Conservation (phyloP, 2,888 invertebrate species). For the Drepanosiphum platanoidis region DNA sequence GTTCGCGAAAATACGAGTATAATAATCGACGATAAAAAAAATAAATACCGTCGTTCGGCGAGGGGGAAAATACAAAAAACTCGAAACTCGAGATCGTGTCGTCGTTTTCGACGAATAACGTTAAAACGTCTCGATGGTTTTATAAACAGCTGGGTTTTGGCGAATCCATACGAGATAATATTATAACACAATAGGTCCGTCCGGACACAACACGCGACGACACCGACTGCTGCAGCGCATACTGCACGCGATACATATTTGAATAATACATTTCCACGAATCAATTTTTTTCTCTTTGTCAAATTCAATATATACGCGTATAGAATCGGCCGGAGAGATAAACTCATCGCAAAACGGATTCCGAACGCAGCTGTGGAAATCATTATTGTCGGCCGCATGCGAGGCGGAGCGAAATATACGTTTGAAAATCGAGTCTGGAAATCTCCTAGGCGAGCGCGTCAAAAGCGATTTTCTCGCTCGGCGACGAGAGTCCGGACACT, state of each 20-base stretch:
- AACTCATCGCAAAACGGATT: no score
- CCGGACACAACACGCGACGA: neutral
- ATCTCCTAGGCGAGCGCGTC: neutral
- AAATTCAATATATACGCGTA: neutral
- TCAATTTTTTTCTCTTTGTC: neutral
- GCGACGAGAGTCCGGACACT: neutral
- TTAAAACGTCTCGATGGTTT: neutral
- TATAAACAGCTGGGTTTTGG: neutral
- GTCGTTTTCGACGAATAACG: neutral
- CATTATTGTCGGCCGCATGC: neutral
- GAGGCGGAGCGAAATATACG: neutral
- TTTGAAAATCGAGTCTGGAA: neutral
- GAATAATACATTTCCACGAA: conserved; percentile 13
- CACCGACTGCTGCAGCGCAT: neutral
- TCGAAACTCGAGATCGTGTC: no score
- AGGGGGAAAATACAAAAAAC: no score
- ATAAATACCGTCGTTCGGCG: no score
- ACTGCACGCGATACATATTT: conserved; percentile 3
- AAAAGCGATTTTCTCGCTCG: neutral
- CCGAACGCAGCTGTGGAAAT: neutral
- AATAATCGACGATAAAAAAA: no score
- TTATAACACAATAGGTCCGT: no score
- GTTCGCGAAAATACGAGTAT: no score
- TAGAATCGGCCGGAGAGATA: neutral
- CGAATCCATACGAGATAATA: no score